Base-by-base conservation (phyloP, 1,140 invertebrate genomes). In the Anastatus disparis region DNA sequence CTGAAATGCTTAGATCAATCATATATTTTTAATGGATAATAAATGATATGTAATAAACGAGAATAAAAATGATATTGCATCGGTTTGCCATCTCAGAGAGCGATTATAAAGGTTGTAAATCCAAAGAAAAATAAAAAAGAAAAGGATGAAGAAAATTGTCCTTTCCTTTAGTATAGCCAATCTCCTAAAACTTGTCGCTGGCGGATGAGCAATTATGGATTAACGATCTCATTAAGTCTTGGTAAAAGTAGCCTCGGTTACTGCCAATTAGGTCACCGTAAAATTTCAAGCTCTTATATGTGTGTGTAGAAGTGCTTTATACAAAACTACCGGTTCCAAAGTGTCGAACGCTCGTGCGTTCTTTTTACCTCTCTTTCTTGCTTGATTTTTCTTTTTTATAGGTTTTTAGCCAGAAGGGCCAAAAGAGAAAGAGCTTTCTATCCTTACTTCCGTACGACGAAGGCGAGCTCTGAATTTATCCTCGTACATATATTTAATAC, bases 161-260 rank as follows among this genome's bases (percentile, higher is more conserved):
- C n/a, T n/a, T n/a, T n/a, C n/a, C 9, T 13, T 1, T 12, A 8
- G 38, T 7, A 2, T 8, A 20, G 35, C 8, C 15, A 10, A 55
- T 22, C 24, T 17, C 22, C 26, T 15, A 12, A 26, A 26, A 58
- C 35, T 27, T 38, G 13, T 6, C 17, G 8, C n/a, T 1, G 35
- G 17, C n/a, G n/a, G n/a, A n/a, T n/a, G n/a, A n/a, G 52, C 42
- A 64, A 72, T 70, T 74, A 61, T 62, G 48, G 72, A 76, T 77
- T 77, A 79, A 78, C 53, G 76, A 75, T 31, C n/a, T 68, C 75
- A 74, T 77, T 79, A 70, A 75, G 77, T 46, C 44, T 63, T 20
- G 22, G 58, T 69, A 63, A 74, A 73, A n/a, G n/a, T n/a, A 64
- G 40, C 38, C 22, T 15, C 20, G 52, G 46, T 78, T 75, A 78